phyloP scores from a whole-genome alignment of 2,888 invertebrate genomes.

The Macropis europaea region DNA sequence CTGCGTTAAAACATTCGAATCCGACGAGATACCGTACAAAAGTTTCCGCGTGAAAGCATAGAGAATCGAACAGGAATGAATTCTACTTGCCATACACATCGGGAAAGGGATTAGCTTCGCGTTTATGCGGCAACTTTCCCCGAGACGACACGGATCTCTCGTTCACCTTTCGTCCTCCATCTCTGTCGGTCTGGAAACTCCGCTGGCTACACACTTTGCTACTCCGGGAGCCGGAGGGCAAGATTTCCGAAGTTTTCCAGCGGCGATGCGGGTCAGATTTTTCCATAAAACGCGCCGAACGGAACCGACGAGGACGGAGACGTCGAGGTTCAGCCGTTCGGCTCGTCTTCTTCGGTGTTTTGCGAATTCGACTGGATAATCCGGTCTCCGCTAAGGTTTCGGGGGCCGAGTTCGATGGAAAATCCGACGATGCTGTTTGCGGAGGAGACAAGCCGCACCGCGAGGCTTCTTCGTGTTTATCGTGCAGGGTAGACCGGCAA shows the following conservation, averaged over 20 bases:
- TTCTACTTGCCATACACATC: no score
- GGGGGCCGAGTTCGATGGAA: neutral
- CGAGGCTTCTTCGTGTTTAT: no score
- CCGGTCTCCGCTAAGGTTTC: neutral
- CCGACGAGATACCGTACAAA: neutral
- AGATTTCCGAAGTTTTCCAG: conserved; percentile 45
- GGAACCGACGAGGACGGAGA: neutral
- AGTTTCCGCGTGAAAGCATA: no score
- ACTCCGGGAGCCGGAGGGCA: conserved; percentile 13
- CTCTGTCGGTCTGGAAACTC: conserved; percentile 16
- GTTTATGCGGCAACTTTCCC: conserved; percentile 28
- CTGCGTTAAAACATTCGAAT: no score
- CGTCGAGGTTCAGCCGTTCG: no score
- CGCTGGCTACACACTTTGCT: conserved; percentile 24
- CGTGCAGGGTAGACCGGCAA: no score
- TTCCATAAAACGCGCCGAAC: conserved; percentile 42
- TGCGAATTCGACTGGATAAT: conserved; percentile 1
- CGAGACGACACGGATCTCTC: conserved; percentile 3
- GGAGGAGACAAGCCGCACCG: no score
- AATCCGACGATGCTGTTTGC: neutral
- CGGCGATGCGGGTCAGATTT: conserved; percentile 39
- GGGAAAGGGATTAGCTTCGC: conserved; percentile 37
- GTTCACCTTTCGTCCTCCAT: neutral
- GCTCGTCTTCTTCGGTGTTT: neutral
- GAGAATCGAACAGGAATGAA: no score